Base-by-base conservation (phyloP, 2,888 invertebrate genomes). In the Osmoderma eremita region DNA sequence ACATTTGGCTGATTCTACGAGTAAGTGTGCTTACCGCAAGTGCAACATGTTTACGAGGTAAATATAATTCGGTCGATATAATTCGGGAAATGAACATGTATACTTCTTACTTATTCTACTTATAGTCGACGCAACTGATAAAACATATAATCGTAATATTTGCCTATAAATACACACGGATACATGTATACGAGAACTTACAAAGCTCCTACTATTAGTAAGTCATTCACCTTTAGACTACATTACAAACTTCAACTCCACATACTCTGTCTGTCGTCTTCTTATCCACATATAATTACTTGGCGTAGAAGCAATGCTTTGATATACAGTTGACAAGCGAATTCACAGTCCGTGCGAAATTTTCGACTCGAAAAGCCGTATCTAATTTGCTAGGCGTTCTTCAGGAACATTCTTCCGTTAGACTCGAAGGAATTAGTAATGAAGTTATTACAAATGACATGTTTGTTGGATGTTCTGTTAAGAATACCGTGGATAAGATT, bases 201-300 rank as follows among this genome's bases (percentile, higher is more conserved):
- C 30, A 30, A 30, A 5, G 2, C 30, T 30, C 6, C 1, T 6
- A 30, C 30, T 48, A 20, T 18, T 18, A 38, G 53, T 36, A 53
- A 53, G 53, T 53, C 53, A 53, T 53, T 53, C 53, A 53, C 53
- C 53, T 53, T 53, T 53, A 30, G 13, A 50, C 13, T 15, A 53
- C 18, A 18, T 38, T 17, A 38, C 53, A 38, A 38, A 53, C 20
- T 17, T 36, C 17, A 13, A 24, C 30, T 30, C n/a, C n/a, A 53
- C 38, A 53, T 12, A 38, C 13, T n/a, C 53, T 18, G 18, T 53
- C 53, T 38, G 38, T 36, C 36, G 53, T 53, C 53, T 36, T 4
- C 53, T 53, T 36, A 38, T 53, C 17, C 18, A 17, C 53, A 53
- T 50, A 13, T 51, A 36, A 51, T 51, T 51, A 51, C 17, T 53